phyloP scores from a whole-genome alignment of 2,888 invertebrate species.

The Cephus spinipes region DNA sequence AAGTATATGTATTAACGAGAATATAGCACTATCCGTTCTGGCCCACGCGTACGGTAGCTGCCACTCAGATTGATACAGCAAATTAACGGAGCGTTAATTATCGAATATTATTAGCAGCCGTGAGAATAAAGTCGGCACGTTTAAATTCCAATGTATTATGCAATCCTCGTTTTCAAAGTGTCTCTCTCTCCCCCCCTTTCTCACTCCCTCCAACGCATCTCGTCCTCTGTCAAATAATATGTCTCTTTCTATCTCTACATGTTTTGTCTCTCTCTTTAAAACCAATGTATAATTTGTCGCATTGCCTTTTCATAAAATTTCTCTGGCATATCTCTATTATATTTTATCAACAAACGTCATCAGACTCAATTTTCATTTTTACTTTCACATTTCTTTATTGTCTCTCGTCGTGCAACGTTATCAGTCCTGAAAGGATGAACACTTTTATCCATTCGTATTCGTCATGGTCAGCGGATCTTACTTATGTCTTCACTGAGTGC shows the following conservation, averaged over 20 bases:
- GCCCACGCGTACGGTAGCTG: not conserved
- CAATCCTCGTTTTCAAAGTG: not conserved
- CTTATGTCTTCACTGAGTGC: not conserved
- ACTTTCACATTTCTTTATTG: not conserved
- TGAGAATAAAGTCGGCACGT: not conserved
- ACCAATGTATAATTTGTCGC: not conserved
- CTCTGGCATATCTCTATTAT: not conserved
- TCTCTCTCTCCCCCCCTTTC: conserved; percentile 15
- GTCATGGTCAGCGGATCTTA: not conserved
- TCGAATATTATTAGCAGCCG: not conserved
- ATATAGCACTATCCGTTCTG: not conserved
- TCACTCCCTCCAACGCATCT: conserved; percentile 7
- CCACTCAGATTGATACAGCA: not conserved
- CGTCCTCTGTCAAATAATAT: conserved; percentile 13
- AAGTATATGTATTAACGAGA: not conserved
- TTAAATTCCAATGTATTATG: not conserved
- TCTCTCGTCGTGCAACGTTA: not conserved
- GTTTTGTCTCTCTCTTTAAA: conserved; percentile 19
- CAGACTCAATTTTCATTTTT: not conserved
- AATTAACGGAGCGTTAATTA: not conserved
- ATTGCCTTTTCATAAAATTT: not conserved
- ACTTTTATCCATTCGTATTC: not conserved
- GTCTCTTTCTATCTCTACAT: conserved; percentile 12
- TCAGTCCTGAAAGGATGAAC: not conserved
- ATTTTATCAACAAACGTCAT: not conserved